These are phyloP conservation scores for Hypanus sabinus DNA, from an alignment of 2,113 vertebrate genomes.

Conservation along the genomic window DNA sequence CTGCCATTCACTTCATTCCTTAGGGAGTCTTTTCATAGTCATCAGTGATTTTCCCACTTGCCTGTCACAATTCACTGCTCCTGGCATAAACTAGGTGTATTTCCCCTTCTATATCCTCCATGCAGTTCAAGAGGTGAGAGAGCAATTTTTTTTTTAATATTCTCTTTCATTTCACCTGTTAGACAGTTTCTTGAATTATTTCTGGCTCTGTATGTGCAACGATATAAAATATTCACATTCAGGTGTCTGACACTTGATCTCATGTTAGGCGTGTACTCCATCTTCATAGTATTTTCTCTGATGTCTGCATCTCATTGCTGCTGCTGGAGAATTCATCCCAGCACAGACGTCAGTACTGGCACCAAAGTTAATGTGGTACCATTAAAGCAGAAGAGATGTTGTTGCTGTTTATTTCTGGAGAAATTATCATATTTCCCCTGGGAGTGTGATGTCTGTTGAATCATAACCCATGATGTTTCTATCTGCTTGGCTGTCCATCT, in stretches of 20 bases:
- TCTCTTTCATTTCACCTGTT: background rate
- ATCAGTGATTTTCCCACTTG: background rate
- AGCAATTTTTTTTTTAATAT: background rate
- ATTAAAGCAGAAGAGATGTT: background rate
- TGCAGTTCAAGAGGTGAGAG: background rate
- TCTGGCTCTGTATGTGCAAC: background rate
- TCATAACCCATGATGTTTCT: background rate
- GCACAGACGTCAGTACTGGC: background rate
- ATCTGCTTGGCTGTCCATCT: background rate
- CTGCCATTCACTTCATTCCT: background rate
- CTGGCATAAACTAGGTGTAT: background rate
- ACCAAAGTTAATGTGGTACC: background rate
- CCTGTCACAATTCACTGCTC: background rate
- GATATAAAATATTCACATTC: background rate
- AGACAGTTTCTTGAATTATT: background rate
- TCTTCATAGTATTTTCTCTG: too few relatives aligned
- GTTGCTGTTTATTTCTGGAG: too few relatives aligned
- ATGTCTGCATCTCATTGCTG: background rate
- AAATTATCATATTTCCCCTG: background rate
- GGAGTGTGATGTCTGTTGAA: background rate
- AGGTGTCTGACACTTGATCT: background rate
- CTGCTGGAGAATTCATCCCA: background rate
- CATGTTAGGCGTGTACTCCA: background rate
- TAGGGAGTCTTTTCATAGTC: background rate
- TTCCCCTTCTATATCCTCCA: background rate